A percentile compares a stretch with the other conserved stretches of the same genome.
phyloP scores from a whole-genome alignment of 2,113 vertebrate genomes.

The Arvicanthis niloticus region DNA sequence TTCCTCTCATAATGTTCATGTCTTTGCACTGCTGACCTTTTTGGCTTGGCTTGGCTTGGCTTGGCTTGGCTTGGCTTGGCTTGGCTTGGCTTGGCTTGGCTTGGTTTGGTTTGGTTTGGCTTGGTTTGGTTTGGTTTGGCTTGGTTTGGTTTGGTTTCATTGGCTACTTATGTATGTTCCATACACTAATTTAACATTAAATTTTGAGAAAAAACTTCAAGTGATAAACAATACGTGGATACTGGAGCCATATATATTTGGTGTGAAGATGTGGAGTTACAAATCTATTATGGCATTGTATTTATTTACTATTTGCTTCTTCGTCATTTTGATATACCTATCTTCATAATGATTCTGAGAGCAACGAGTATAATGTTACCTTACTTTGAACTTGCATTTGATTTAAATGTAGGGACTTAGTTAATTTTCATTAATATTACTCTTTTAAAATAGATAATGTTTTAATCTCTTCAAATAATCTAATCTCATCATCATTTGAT shows the following conservation, averaged over 20 bases:
- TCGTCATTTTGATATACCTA: neutral
- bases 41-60: neutral
- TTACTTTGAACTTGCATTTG: neutral
- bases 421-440: neutral
- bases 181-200: neutral
- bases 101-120: neutral
- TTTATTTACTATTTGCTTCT: neutral
- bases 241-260: neutral
- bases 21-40: neutral
- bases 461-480: neutral
- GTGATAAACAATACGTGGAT: neutral
- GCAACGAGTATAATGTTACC: neutral
- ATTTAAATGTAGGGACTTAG: neutral
- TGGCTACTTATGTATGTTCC: neutral
- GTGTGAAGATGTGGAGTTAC: neutral
- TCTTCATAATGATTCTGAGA: neutral
- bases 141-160: too few relatives aligned
- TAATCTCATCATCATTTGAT: accelerated
- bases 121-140: neutral
- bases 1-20: neutral
- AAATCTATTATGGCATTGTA: neutral
- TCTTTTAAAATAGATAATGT: neutral
- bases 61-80: neutral
- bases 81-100: neutral
- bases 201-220: neutral